These are phyloP conservation scores for Ancistrus triradiatus DNA, from an alignment of 2,113 vertebrate genomes.

Conservation along the genomic window DNA sequence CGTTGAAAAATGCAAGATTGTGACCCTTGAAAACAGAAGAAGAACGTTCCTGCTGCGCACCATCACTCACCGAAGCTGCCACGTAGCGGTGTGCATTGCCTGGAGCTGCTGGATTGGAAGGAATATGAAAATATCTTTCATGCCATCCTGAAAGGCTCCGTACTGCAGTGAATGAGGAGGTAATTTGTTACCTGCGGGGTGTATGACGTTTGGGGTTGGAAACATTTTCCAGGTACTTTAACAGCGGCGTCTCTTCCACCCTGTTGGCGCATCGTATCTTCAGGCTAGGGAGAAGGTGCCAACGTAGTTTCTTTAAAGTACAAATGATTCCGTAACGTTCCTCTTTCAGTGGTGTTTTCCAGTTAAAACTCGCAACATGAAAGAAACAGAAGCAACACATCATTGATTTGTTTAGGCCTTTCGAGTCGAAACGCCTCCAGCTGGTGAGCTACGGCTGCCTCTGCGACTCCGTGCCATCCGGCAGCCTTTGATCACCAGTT, in stretches of 20 bases:
- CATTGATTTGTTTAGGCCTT: conserved; percentile 28
- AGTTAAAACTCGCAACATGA: background rate
- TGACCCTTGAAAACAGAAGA: conserved; percentile 6
- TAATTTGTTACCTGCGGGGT: conserved; percentile 9
- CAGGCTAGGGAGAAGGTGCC: background rate
- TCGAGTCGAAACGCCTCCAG: conserved; percentile 7
- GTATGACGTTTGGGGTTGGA: background rate
- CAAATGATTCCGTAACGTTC: too few relatives aligned
- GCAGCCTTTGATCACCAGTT: conserved; percentile 40
- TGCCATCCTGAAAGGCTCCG: background rate
- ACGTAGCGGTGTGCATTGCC: background rate
- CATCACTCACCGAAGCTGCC: conserved; percentile 10
- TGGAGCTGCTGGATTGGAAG: background rate
- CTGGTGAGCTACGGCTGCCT: conserved; percentile 29
- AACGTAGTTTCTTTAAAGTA: background rate
- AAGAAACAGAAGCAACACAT: background rate
- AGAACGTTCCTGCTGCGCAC: background rate
- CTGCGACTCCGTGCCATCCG: conserved; percentile 19
- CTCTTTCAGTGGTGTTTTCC: too few relatives aligned
- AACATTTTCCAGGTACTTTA: background rate
- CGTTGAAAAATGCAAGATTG: background rate
- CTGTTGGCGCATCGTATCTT: background rate
- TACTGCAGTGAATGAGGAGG: background rate
- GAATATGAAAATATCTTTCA: conserved; percentile 18
- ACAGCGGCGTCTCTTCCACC: background rate